Evolutionary conservation across 2,888 invertebrate genomes (phyloP).

Genomic region (Ennomos fuscantarius): DNA sequence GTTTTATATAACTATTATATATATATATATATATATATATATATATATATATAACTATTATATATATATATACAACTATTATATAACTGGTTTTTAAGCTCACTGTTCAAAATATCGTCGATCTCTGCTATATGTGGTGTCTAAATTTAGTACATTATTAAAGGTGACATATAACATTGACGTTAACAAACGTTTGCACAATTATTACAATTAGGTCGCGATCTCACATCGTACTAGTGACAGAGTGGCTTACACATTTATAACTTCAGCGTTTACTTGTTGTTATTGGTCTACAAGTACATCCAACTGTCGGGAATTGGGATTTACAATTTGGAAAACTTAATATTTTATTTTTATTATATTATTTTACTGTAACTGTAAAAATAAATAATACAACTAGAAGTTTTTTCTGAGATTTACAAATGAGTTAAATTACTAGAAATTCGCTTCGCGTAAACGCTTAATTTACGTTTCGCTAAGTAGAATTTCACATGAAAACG

Average conservation of each 20-base stretch:
- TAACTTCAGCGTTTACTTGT: constrained; percentile 16
- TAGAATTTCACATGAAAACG: too few relatives aligned
- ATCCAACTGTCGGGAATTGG: not conserved
- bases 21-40: too few relatives aligned
- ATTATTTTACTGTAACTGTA: too few relatives aligned
- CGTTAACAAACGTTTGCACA: constrained; percentile 46
- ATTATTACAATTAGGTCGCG: constrained; percentile 37
- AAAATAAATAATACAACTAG: too few relatives aligned
- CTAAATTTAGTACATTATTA: constrained; percentile 56
- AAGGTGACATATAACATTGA: constrained; percentile 57
- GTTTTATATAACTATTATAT: too few relatives aligned
- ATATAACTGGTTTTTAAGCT: not conserved
- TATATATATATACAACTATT: too few relatives aligned
- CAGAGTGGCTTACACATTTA: constrained; percentile 27
- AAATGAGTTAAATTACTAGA: too few relatives aligned
- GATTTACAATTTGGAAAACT: not conserved
- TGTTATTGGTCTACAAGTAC: constrained; percentile 1
- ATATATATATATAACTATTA: too few relatives aligned
- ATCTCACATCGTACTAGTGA: constrained; percentile 29
- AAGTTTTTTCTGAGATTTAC: too few relatives aligned
- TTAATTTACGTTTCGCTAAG: too few relatives aligned
- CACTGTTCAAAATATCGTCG: constrained; percentile 49
- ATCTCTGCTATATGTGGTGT: constrained; percentile 50
- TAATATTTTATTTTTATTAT: too few relatives aligned
- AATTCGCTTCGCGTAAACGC: too few relatives aligned